Evolutionary conservation across 2,888 invertebrate genomes (phyloP), one percentile per base, ranked within the genome.

Genomic region (Litoditis marina): DNA sequence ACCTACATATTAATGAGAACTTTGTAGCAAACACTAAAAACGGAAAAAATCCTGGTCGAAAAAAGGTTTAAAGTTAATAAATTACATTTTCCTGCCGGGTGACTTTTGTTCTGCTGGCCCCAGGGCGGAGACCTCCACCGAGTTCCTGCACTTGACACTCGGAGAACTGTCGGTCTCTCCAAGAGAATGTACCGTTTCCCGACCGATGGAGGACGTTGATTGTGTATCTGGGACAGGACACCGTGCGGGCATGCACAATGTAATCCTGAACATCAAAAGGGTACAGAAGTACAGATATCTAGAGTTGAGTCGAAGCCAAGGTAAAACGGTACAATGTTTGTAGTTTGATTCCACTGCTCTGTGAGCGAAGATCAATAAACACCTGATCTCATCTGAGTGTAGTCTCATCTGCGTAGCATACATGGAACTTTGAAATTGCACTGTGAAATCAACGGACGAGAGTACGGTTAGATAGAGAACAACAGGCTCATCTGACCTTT

Each of bases 131-230:
- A 22, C 58, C 61, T 7, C 71, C 71, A 19, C 52, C 58, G 30
- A 71, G 28, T 25, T 68, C 69, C 27, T 63, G 36, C 5, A 64
- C 62, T 6, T 44, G 28, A 56, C 71, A 71, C 25, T 56, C 52
- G 36, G 60, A n/a, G n/a, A 36, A 36, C 2, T 54, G 46, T 28
- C 57, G 49, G 4, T 34, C 36, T 16, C 54, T 65, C 46, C 61
- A 51, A 11, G 50, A 50, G 25, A 69, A 69, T 30, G 60, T 63
- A 5, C 63, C 65, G 34, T 65, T 64, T 19, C 53, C 65, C 4
- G 68, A 59, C 39, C 63, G 16, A 32, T 69, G 55, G 53, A 67
- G 65, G 16, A 67, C 13, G 32, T 66, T 54, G 3, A 56, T 55
- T 50, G 61, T 66, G 51, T 47, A 39, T 49, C 51, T 50, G 22